Conservation (phyloP, 1,140 invertebrate species). For the Ips typographus region DNA sequence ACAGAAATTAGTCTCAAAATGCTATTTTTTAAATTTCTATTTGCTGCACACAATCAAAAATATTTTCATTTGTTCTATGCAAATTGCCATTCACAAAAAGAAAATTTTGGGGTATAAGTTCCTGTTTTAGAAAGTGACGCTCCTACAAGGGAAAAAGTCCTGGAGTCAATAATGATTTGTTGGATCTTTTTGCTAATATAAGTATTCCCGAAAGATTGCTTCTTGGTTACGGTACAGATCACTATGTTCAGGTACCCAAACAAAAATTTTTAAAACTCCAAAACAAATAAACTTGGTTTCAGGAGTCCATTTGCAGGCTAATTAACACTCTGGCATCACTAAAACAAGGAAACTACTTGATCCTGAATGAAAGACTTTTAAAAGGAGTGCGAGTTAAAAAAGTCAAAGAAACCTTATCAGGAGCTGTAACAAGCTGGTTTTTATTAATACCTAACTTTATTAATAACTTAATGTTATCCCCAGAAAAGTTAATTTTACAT, state of each 20-base stretch:
- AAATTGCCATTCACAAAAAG: too few species aligned
- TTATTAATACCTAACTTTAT: not conserved
- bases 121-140: constrained; percentile 2
- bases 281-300: not conserved
- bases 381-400: constrained; percentile 27
- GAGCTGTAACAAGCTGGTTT: constrained; percentile 27
- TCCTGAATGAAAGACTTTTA: constrained; percentile 17
- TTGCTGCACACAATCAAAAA: too few species aligned
- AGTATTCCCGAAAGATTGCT: constrained; percentile 29
- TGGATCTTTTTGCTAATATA: constrained; percentile 18
- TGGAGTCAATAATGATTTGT: constrained; percentile 21
- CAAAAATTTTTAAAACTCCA: too few species aligned
- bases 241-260: constrained; percentile 21
- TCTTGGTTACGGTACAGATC: constrained; percentile 10
- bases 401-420: constrained; percentile 21
- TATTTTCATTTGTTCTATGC: too few species aligned
- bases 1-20: too few species aligned
- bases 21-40: too few species aligned
- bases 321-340: constrained; percentile 31
- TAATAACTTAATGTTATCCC: not conserved
- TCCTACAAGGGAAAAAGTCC: constrained; percentile 15
- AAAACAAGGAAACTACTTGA: constrained; percentile 27
- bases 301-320: constrained; percentile 29
- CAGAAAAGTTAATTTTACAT: constrained; percentile 12
- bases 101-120: too few species aligned